Evolutionary conservation across 2,797 vertebrate species (phyloP), one percentile per base, ranked within the genome.

Genomic region (Sebastes trivittatus): DNA sequence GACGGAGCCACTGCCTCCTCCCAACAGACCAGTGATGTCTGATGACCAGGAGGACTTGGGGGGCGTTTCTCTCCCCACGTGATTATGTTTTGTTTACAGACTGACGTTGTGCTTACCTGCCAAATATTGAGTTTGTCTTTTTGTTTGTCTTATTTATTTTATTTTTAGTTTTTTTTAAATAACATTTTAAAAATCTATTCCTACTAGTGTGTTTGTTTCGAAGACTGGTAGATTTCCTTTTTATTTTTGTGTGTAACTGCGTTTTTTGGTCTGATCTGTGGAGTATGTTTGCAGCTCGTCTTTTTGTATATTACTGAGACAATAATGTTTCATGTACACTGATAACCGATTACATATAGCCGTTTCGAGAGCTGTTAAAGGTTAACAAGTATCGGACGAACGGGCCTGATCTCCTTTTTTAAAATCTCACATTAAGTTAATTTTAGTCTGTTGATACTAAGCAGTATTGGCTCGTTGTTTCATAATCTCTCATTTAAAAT

Each of bases 131-230:
- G 74, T 92, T 90, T 92, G 86, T 92, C 81, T 7, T 82, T 90
- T 87, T 92, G 73, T 83, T 83, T 91, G 86, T 93, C 73, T 62
- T 93, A 92, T 94, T 94, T 94, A 93, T 93, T 93, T 92, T 77
- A 61, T 66, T 73, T 75, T 29, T 71, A 59, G 34, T 55, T 66
- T 32, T 20, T 63, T 80, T 71, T 56, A 54, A 56, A 49, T 60
- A 62, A 52, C 49, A 42, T 88, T 82, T 81, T 18, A 46, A 74
- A 86, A 38, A 68, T 62, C 77, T 69, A 73, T 78, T 75, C 75
- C 74, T 85, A 52, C 60, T 18, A 29, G 74, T 85, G 74, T 85
- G 73, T 88, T 82, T 89, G 73, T 78, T 77, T 55, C 10, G 7
- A 61, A 84, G 77, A 71, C 62, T 61, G 61, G 58, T 71, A 77